These are phyloP conservation scores for Brachionus asplanchnoidis DNA, from an alignment of 1,140 invertebrate genomes.

Conservation along the genomic window DNA sequence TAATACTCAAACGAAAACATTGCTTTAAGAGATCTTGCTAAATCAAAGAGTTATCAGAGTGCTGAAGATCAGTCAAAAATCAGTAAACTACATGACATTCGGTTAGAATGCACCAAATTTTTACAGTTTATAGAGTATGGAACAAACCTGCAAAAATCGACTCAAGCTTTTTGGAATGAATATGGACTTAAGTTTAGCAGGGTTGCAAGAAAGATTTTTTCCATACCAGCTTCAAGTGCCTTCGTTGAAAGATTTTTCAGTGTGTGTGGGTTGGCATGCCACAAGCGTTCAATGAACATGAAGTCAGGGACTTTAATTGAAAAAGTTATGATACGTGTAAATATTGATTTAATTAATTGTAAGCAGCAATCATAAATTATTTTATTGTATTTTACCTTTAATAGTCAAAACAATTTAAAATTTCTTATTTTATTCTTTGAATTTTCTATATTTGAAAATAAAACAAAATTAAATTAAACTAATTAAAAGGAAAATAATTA, in stretches of 20 bases:
- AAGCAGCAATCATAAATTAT: no score
- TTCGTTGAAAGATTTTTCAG: neutral
- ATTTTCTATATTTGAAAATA: no score
- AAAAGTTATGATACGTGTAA: neutral
- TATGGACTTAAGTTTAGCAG: neutral
- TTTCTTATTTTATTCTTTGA: no score
- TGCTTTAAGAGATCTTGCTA: neutral
- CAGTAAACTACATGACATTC: neutral
- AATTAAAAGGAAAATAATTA: no score
- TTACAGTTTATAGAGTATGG: no score
- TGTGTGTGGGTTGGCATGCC: neutral
- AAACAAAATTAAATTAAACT: no score
- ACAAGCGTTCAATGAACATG: neutral
- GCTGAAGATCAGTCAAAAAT: neutral
- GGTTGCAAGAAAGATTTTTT: neutral
- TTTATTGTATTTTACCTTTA: no score
- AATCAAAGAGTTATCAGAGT: neutral
- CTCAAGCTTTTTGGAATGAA: no score
- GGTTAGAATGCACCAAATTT: no score
- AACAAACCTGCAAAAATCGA: no score
- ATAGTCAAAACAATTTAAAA: no score
- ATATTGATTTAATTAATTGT: neutral
- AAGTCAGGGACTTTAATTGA: neutral
- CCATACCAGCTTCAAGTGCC: neutral
- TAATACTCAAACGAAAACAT: neutral